Evolutionary conservation across 2,888 invertebrate genomes (phyloP), one percentile per base, ranked within the genome.

Genomic region (Polyommatus iphigenia): DNA sequence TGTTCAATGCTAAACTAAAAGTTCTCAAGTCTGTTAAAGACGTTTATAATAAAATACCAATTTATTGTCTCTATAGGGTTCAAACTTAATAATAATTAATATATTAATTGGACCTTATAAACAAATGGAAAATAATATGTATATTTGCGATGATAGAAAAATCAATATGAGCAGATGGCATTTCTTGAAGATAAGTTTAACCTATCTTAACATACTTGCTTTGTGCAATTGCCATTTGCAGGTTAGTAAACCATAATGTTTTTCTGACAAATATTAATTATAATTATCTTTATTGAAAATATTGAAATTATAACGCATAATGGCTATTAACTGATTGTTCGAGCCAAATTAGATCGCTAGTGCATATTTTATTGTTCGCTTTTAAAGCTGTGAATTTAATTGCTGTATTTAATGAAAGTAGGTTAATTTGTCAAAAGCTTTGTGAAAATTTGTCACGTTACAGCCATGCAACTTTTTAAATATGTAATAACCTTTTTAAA

Each of bases 281-380:
- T 18, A 50, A 29, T 54, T 75, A 29, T 75, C 29, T 75, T 50
- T 7, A 75, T 24, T 15, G 15, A 46, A 3, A 4, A 13, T 24
- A 73, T 54, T 75, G 50, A 24, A 54, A 24, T 50, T 46, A 73
- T 73, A 29, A 29, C 24, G 50, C 13, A 46, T 24, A 73, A 24
- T 73, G 20, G 41, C 46, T 4, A n/a, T n/a, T n/a, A n/a, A n/a
- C 67, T 32, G 29, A 67, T 67, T 67, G 29, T 32, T 67, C 67
- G 29, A 75, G 29, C 46, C 54, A 75, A 75, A 54, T 75, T 75
- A 75, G 32, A 50, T 75, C 75, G 29, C 18, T 75, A 54, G 50
- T 18, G 54, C 15, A 10, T 29, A 24, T 50, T 75, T 75, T 29
- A 75, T 46, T 32, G 75, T 73, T 73, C 24, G 73, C 46, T 24